Base-by-base conservation (phyloP, 2,888 invertebrate species). In the Cryptosula pallasiana region DNA sequence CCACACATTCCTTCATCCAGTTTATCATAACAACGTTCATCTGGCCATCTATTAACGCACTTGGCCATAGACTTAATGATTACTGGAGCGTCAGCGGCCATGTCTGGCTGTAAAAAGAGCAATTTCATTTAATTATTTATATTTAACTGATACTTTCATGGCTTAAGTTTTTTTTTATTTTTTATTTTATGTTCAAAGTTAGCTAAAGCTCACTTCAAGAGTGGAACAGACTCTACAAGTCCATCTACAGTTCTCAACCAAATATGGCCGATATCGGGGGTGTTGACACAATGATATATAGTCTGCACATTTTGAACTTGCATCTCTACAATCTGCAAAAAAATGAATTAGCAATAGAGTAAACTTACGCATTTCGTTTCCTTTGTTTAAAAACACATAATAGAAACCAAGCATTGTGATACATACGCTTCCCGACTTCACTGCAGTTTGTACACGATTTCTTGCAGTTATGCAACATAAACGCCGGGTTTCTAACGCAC, bases 401-500 rank as follows among this genome's bases (percentile, higher is more conserved):
- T 5, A 13, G 45, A 45, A 45, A 13, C 5, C 5, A 45, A 5
- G 9, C 45, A 20, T 45, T 20, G 45, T 13, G 20, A 5, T 45
- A 45, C 45, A 45, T 57, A 57, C 63, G 5, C 5, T 16, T 9
- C 25, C 13, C 9, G 27, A 2, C 63, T 25, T 13, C 9, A 5
- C 23, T 29, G 36, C 76, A 76, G 1, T 35, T 71, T 36, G 74
- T 74, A 55, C 76, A 76, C 2, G 76, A 76, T 35, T 71, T 73
- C 72, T 73, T 75, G 63, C 76, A 76, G 73, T 73, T 72, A 25
- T 25, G 9, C 29, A 35, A 23, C 76, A 76, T 76, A 69, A 74
- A 76, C 20, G 35, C 34, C 0, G 76, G 75, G 69, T 76, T 76
- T 54, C 73, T 72, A 0, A 9, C 0, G 35, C 78, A 78, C 36